Percentiles rank a stretch among this genome's conserved stretches.
These are phyloP conservation scores for Napeogenes inachia DNA, from an alignment of 2,888 invertebrate genomes.

Conservation along the genomic window DNA sequence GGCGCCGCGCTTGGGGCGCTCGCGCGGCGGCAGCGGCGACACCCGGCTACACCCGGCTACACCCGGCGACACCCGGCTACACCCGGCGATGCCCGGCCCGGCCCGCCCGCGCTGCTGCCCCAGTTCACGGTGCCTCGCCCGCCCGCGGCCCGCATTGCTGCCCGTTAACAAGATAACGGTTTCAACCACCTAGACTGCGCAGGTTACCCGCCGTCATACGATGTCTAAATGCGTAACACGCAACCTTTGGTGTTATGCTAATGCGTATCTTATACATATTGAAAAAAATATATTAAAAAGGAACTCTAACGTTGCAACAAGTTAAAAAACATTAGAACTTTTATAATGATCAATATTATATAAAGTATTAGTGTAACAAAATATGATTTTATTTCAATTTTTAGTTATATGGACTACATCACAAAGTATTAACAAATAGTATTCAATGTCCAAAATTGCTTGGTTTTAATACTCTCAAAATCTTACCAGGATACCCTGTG, in stretches of 20 bases:
- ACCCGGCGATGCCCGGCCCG: conserved; percentile 35
- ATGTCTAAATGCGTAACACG: conserved; percentile 23
- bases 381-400: no score
- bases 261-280: conserved; percentile 14
- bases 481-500: no score
- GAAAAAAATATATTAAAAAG: no score
- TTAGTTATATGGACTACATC: no score
- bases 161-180: conserved; percentile 41
- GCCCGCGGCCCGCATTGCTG: conserved; percentile 42
- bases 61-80: conserved; percentile 41
- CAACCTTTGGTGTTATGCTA: conserved; percentile 17
- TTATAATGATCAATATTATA: no score
- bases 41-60: conserved; percentile 30
- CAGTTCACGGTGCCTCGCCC: conserved; percentile 47
- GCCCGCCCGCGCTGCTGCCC: conserved; percentile 47
- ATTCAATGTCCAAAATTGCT: no score
- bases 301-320: no score
- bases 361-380: no score
- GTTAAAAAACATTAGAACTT: no score
- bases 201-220: conserved; percentile 41
- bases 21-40: conserved; percentile 36
- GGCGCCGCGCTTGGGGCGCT: conserved; percentile 42
- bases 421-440: no score
- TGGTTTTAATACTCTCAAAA: no score
- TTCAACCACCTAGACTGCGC: conserved; percentile 31